These are phyloP conservation scores for Argyrosomus japonicus DNA, from an alignment of 2,113 vertebrate species.

Conservation along the genomic window DNA sequence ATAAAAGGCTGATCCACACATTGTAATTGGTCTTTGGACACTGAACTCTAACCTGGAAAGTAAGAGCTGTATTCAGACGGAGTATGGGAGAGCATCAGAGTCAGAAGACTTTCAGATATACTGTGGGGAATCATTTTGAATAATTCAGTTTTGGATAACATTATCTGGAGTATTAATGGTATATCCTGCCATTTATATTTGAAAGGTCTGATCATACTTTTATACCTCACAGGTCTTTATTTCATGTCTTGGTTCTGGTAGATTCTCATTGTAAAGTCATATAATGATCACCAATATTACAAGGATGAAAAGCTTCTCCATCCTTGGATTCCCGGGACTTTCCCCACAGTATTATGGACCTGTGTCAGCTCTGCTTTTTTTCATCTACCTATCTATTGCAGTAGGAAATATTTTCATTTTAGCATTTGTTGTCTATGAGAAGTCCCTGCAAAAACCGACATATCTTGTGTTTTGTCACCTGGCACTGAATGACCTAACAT, in stretches of 20 bases:
- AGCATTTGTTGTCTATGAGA: constrained; percentile 65
- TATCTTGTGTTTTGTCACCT: constrained; percentile 82
- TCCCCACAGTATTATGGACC: constrained; percentile 55
- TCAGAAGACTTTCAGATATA: not conserved
- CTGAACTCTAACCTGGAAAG: not conserved
- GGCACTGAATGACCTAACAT: constrained; percentile 77
- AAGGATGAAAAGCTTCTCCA: constrained; percentile 47
- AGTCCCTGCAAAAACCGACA: constrained; percentile 76
- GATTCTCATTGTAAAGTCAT: not conserved
- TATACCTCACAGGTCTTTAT: not conserved
- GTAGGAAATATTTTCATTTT: constrained; percentile 77
- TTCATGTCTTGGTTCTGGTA: not conserved
- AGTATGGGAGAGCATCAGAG: not conserved
- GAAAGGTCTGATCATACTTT: not conserved
- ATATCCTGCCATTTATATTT: not conserved
- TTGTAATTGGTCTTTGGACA: not conserved
- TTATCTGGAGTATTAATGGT: not conserved
- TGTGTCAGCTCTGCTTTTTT: constrained; percentile 63
- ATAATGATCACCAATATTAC: constrained; percentile 31
- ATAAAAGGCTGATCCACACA: constrained; percentile 26
- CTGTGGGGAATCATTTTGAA: not conserved
- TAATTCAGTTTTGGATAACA: not conserved
- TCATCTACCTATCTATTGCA: constrained; percentile 68
- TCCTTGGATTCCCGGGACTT: constrained; percentile 80
- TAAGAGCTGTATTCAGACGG: not conserved